These are phyloP conservation scores for Sesamia inferens DNA, from an alignment of 2,888 invertebrate species.

Conservation along the genomic window DNA sequence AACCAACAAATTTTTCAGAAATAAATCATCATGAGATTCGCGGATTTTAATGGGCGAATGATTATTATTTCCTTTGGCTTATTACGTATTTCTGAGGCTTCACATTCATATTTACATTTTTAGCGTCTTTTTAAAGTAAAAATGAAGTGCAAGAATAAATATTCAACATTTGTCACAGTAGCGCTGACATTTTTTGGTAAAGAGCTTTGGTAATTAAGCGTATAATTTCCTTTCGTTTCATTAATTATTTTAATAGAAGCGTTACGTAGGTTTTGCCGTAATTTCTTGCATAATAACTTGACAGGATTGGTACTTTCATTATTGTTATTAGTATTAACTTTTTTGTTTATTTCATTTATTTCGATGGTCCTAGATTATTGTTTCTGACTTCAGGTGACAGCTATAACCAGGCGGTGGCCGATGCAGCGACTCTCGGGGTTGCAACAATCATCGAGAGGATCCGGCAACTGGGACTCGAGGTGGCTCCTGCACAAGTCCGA, in stretches of 20 bases:
- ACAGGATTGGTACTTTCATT: neutral
- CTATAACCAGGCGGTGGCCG: no score
- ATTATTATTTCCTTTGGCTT: slow-evolving; percentile 45
- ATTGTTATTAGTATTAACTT: no score
- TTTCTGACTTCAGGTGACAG: no score
- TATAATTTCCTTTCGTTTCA: slow-evolving; percentile 40
- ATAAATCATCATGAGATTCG: slow-evolving; percentile 22
- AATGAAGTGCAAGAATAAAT: slow-evolving; percentile 59
- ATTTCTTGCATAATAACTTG: slow-evolving; percentile 28
- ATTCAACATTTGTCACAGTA: slow-evolving; percentile 55
- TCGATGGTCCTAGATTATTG: no score
- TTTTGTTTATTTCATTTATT: no score
- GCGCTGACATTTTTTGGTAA: slow-evolving; percentile 20
- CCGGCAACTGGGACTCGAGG: no score
- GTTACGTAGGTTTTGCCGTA: slow-evolving; percentile 12
- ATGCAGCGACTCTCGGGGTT: no score
- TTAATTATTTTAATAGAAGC: slow-evolving; percentile 46
- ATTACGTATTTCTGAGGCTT: slow-evolving; percentile 44
- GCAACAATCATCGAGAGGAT: no score
- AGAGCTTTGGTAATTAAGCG: slow-evolving; percentile 22
- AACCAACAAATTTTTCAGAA: slow-evolving; percentile 29
- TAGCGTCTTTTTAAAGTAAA: slow-evolving; percentile 51
- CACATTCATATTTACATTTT: slow-evolving; percentile 43
- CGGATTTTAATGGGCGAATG: slow-evolving; percentile 41
- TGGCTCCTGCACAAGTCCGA: no score